Evolutionary conservation across 2,797 vertebrate genomes (phyloP).

Genomic region (Babyrousa celebensis): DNA sequence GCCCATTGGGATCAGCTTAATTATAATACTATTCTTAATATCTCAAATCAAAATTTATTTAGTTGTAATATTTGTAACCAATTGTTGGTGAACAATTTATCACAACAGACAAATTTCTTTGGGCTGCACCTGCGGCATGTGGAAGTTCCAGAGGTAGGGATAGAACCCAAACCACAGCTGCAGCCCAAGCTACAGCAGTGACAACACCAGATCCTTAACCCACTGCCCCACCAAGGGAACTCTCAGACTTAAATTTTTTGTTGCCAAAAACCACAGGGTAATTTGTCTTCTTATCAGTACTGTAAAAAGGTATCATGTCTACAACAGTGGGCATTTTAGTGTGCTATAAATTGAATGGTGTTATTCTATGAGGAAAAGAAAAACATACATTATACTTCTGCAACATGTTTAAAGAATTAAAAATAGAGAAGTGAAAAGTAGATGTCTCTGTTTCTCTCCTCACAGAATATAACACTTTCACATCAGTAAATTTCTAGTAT

Average conservation of each 20-base stretch:
- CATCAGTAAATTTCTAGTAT: background rate
- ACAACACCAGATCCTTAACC: too few relatives aligned
- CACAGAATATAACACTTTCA: conserved; percentile 15
- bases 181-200: too few relatives aligned
- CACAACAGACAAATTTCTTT: background rate
- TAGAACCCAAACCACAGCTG: too few relatives aligned
- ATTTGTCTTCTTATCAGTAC: conserved; percentile 31
- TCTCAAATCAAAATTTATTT: conserved; percentile 50
- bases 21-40: background rate
- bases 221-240: too few relatives aligned
- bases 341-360: background rate
- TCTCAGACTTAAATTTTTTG: conserved; percentile 5
- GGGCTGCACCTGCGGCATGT: too few relatives aligned
- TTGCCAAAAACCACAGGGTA: background rate
- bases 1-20: background rate
- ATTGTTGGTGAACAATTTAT: too few relatives aligned
- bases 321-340: conserved; percentile 13
- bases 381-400: background rate
- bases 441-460: background rate
- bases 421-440: conserved; percentile 9
- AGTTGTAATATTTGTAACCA: conserved; percentile 33
- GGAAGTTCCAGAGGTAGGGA: too few relatives aligned
- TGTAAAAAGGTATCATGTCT: background rate
- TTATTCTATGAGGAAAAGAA: conserved; percentile 32
- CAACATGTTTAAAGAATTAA: background rate